Percentiles rank a stretch among this genome's conserved stretches.
phyloP scores from a whole-genome alignment of 2,888 invertebrate genomes.

The Nomada goodeniana region DNA sequence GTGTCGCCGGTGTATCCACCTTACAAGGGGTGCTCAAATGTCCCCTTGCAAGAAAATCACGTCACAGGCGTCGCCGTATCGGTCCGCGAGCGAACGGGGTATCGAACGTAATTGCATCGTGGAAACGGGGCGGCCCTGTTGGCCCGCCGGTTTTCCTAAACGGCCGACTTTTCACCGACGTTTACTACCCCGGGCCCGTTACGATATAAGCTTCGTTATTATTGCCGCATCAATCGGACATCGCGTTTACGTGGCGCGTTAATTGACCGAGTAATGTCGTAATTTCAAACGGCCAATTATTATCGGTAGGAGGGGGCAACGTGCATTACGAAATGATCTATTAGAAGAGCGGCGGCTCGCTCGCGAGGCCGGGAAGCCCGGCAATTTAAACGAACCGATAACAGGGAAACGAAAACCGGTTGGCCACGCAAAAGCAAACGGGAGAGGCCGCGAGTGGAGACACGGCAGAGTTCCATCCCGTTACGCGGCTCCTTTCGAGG shows the following conservation, averaged over 20 bases:
- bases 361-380: constrained; percentile 11
- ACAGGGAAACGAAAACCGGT: constrained; percentile 55
- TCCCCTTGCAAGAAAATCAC: constrained; percentile 55
- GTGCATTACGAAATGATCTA: constrained; percentile 54
- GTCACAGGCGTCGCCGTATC: constrained; percentile 22
- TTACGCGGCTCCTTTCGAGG: constrained; percentile 64
- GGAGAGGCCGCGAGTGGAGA: constrained; percentile 24
- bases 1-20: constrained; percentile 77
- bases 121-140: not conserved
- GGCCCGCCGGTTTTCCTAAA: not conserved
- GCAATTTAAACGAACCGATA: constrained; percentile 60
- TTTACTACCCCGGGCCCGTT: not conserved
- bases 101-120: not conserved
- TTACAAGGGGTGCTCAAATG: constrained; percentile 76
- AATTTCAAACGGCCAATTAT: constrained; percentile 52
- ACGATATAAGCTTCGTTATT: constrained; percentile 13
- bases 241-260: constrained; percentile 40
- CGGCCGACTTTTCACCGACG: not conserved
- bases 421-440: constrained; percentile 63
- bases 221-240: constrained; percentile 12
- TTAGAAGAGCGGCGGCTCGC: constrained; percentile 43
- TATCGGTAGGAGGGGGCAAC: not conserved
- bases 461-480: constrained; percentile 58
- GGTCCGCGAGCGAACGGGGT: not conserved
- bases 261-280: constrained; percentile 48